These are phyloP conservation scores for Cuculus canorus DNA, from an alignment of 2,797 vertebrate genomes.

Conservation along the genomic window DNA sequence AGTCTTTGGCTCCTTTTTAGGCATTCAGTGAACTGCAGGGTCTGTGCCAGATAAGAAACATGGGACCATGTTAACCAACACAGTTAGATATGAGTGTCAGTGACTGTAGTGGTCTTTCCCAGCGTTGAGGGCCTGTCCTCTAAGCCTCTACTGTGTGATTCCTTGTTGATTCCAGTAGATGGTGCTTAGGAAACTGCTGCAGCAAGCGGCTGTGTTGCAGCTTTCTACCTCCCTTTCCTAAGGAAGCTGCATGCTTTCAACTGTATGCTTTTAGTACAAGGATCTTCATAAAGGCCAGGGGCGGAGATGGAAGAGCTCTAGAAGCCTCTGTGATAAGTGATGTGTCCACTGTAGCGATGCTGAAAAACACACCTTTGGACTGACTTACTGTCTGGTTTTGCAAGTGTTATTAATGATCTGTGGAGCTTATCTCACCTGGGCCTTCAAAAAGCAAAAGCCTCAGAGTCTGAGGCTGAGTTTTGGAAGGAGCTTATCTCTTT, in stretches of 20 bases:
- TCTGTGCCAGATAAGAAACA: not conserved
- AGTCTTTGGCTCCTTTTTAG: not conserved
- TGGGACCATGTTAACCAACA: not conserved
- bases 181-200: not conserved
- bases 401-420: not conserved
- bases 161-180: not conserved
- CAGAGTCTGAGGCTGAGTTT: not conserved
- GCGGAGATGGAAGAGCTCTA: not conserved
- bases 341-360: not conserved
- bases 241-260: not conserved
- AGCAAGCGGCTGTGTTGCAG: not conserved
- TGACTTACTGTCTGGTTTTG: not conserved
- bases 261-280: not conserved
- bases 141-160: not conserved
- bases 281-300: not conserved
- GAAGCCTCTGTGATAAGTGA: not conserved
- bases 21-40: not conserved
- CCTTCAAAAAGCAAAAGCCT: not conserved
- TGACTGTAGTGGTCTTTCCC: not conserved
- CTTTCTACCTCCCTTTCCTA: not conserved
- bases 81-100: not conserved
- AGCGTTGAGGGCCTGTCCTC: not conserved
- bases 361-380: not conserved
- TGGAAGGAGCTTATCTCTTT: not conserved
- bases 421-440: not conserved